Percentiles rank a stretch among this genome's conserved stretches.
phyloP scores from a whole-genome alignment of 2,797 vertebrate genomes.

The Meriones psammophilus region DNA sequence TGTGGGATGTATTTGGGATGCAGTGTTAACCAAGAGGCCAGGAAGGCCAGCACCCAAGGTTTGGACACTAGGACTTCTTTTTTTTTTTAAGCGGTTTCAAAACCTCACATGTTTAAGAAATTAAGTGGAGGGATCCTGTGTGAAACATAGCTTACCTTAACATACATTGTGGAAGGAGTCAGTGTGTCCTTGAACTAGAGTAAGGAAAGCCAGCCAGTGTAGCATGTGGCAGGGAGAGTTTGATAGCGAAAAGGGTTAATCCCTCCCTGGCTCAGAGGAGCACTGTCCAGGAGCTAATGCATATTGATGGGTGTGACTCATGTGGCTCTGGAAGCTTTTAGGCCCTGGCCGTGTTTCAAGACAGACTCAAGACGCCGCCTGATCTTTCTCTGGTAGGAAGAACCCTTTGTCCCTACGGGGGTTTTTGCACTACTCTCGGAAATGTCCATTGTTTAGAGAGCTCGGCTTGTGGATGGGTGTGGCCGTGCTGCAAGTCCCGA shows the following conservation, averaged over 20 bases:
- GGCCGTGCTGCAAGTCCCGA: not conserved
- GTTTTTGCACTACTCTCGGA: slow-evolving; percentile 70
- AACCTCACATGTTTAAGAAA: slow-evolving; percentile 24
- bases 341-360: slow-evolving; percentile 87
- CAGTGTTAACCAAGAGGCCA: not conserved
- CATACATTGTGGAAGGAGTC: not conserved
- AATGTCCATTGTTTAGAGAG: slow-evolving; percentile 11
- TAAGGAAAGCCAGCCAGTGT: not conserved
- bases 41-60: not conserved
- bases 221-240: not conserved
- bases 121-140: slow-evolving; percentile 14
- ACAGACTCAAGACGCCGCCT: slow-evolving; percentile 80
- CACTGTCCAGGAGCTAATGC: slow-evolving; percentile 81
- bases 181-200: slow-evolving; percentile 35
- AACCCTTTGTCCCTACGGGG: slow-evolving; percentile 70
- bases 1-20: not conserved
- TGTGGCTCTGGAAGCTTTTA: slow-evolving; percentile 87
- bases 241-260: slow-evolving; percentile 81
- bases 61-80: slow-evolving; percentile 28
- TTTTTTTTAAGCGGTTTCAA: not conserved
- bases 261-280: slow-evolving; percentile 68
- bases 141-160: slow-evolving; percentile 10
- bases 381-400: slow-evolving; percentile 72
- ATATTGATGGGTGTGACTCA: slow-evolving; percentile 84
- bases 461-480: not conserved